Percentiles rank a stretch among this genome's conserved stretches.
These are phyloP conservation scores for Drosophila tsacasi DNA, from an alignment of 1,140 invertebrate species.

Conservation along the genomic window DNA sequence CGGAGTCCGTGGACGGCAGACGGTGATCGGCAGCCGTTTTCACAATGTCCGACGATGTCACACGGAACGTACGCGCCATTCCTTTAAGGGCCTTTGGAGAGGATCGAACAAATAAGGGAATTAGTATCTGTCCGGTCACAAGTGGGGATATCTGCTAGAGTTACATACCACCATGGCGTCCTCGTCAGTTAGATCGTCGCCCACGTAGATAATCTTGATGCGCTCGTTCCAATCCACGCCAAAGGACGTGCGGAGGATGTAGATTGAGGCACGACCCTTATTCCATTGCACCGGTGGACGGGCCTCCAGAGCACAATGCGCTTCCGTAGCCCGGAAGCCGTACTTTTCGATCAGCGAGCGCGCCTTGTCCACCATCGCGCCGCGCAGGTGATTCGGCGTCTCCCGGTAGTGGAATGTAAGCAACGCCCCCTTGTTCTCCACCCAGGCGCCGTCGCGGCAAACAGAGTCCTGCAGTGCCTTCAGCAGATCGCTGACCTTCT, in stretches of 20 bases:
- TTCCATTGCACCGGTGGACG: constrained; percentile 96
- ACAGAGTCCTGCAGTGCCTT: constrained; percentile 93
- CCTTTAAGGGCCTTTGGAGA: constrained; percentile 90
- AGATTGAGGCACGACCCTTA: constrained; percentile 94
- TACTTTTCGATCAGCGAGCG: constrained; percentile 90
- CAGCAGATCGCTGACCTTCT: constrained; percentile 91
- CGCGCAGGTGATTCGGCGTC: constrained; percentile 89
- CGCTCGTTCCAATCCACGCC: constrained; percentile 96
- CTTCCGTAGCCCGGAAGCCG: constrained; percentile 91
- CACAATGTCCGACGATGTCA: constrained; percentile 93
- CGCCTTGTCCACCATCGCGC: constrained; percentile 89
- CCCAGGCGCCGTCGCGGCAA: constrained; percentile 95
- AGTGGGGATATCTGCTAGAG: background rate
- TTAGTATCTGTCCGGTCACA: background rate
- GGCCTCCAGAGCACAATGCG: constrained; percentile 94
- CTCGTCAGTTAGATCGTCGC: constrained; percentile 96
- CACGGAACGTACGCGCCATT: constrained; percentile 96
- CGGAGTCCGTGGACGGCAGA: constrained; percentile 94
- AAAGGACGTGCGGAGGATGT: constrained; percentile 94
- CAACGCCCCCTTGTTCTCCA: constrained; percentile 95
- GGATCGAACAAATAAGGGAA: background rate
- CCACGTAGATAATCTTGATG: constrained; percentile 95
- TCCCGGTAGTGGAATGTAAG: constrained; percentile 96
- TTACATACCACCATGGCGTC: constrained; percentile 93
- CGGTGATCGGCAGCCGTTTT: constrained; percentile 94